Conservation (phyloP, 2,888 invertebrate species). For the Drosophila kambysellisi region DNA sequence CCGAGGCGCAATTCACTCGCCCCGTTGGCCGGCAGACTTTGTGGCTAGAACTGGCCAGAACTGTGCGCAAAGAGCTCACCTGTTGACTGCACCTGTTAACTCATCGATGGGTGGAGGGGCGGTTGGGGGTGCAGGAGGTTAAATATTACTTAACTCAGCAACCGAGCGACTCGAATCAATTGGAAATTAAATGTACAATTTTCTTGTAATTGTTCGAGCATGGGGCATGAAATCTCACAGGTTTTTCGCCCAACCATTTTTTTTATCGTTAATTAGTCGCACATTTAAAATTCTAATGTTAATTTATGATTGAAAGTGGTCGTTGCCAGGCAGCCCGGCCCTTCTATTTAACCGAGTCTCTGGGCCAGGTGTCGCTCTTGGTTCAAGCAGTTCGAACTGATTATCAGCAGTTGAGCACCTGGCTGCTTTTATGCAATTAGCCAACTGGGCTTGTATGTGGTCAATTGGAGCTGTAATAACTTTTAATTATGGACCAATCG, state of each 20-base stretch:
- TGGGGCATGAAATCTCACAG: conserved; percentile 78
- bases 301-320: conserved; percentile 80
- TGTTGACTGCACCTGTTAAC: conserved; percentile 28
- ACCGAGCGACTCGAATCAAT: conserved; percentile 35
- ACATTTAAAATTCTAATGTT: conserved; percentile 79
- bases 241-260: conserved; percentile 33
- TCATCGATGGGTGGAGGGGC: neutral
- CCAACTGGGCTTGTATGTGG: conserved; percentile 49
- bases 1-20: conserved; percentile 52
- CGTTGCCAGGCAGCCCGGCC: conserved; percentile 47
- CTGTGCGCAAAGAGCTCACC: conserved; percentile 27
- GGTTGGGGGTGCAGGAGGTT: neutral
- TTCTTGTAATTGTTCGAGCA: conserved; percentile 70
- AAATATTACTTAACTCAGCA: conserved; percentile 43
- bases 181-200: conserved; percentile 63
- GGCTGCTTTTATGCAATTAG: conserved; percentile 40
- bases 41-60: conserved; percentile 11
- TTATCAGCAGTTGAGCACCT: conserved; percentile 48
- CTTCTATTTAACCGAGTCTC: conserved; percentile 59
- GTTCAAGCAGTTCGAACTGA: conserved; percentile 62
- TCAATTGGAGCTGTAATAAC: conserved; percentile 73
- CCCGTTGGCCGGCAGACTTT: conserved; percentile 27
- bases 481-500: conserved; percentile 73
- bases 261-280: conserved; percentile 64
- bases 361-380: conserved; percentile 71